These are phyloP conservation scores for Oeneis ivallda DNA, from an alignment of 2,888 invertebrate species.

Conservation along the genomic window DNA sequence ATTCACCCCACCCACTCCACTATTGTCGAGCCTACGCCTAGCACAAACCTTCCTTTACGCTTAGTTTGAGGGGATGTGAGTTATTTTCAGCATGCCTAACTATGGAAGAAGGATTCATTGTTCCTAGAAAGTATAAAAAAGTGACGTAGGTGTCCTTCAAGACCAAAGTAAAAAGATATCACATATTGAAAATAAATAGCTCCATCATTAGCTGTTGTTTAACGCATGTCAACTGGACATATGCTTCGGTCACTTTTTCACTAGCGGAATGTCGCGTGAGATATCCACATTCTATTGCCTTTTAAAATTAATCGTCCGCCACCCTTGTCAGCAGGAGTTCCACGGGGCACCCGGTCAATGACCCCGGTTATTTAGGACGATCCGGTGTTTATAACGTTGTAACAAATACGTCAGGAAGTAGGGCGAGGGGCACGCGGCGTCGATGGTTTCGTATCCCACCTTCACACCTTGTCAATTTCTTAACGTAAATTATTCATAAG, in stretches of 20 bases:
- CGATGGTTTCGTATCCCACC: conserved; percentile 48
- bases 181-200: conserved; percentile 13
- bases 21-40: too few relatives aligned
- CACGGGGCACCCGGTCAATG: conserved; percentile 61
- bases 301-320: conserved; percentile 73
- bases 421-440: conserved; percentile 51
- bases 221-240: conserved; percentile 26
- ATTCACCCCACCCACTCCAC: too few relatives aligned
- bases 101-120: too few relatives aligned
- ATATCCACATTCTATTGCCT: conserved; percentile 64
- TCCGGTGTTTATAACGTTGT: conserved; percentile 64
- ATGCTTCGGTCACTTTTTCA: conserved; percentile 29
- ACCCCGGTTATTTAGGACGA: conserved; percentile 73
- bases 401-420: conserved; percentile 62
- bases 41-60: too few relatives aligned
- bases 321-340: conserved; percentile 68
- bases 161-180: neutral
- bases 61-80: too few relatives aligned
- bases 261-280: conserved; percentile 57
- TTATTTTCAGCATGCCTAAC: too few relatives aligned
- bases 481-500: conserved; percentile 31
- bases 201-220: conserved; percentile 22
- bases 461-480: conserved; percentile 49
- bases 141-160: neutral
- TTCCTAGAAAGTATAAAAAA: neutral